phyloP scores from a whole-genome alignment of 2,888 invertebrate genomes.

The Trilocha varians region DNA sequence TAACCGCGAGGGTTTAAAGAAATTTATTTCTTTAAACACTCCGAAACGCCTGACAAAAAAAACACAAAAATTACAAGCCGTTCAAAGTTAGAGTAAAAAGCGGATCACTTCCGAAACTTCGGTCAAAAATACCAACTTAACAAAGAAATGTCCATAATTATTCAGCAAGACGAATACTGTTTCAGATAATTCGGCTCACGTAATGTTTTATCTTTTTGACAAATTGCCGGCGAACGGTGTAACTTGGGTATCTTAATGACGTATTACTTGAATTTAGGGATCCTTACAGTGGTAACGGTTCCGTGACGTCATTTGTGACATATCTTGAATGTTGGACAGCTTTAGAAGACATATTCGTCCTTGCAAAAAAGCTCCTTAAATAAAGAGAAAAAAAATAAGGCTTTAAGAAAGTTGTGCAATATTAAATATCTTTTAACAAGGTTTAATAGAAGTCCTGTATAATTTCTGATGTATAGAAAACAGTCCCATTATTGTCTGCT shows the following conservation, averaged over 20 bases:
- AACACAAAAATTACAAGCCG: neutral
- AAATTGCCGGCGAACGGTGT: conserved; percentile 51
- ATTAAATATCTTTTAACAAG: too few relatives aligned
- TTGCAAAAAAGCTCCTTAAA: too few relatives aligned
- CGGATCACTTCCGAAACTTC: neutral
- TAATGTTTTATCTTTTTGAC: conserved; percentile 60
- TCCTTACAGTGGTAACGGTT: conserved; percentile 31
- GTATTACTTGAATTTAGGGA: conserved; percentile 21
- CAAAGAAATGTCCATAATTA: conserved; percentile 48
- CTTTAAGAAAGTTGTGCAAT: too few relatives aligned
- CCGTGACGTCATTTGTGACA: neutral
- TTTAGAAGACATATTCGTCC: too few relatives aligned
- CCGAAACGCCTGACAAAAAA: neutral
- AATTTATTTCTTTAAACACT: neutral
- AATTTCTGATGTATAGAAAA: too few relatives aligned
- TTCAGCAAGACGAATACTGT: conserved; percentile 57
- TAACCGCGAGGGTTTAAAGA: neutral
- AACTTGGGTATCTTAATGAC: conserved; percentile 41
- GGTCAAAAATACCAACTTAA: conserved; percentile 6
- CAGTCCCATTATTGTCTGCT: too few relatives aligned
- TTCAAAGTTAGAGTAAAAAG: neutral
- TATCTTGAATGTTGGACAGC: too few relatives aligned
- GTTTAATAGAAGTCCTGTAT: too few relatives aligned
- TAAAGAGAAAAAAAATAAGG: too few relatives aligned
- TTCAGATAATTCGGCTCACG: conserved; percentile 61